These are phyloP conservation scores for Campaea margaritaria DNA, from an alignment of 2,888 invertebrate genomes.

Conservation along the genomic window DNA sequence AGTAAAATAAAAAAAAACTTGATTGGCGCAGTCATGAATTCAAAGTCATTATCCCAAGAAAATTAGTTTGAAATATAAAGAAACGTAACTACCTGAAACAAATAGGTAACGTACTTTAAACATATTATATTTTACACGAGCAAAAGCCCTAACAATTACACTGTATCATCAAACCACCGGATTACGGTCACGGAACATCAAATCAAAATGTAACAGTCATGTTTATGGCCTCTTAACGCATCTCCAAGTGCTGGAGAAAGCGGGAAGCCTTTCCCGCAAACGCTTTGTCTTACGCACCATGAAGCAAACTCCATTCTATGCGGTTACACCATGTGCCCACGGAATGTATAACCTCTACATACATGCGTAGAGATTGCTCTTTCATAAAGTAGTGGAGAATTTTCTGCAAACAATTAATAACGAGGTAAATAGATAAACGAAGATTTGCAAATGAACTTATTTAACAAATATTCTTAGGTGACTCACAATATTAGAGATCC, in stretches of 20 bases:
- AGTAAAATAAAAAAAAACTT: no score
- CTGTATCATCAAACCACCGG: slow-evolving; percentile 13
- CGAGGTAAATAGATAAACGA: no score
- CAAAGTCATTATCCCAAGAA: no score
- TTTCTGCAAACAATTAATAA: neutral
- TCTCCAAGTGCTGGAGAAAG: slow-evolving; percentile 47
- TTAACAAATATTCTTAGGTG: no score
- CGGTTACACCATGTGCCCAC: slow-evolving; percentile 22
- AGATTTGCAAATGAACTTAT: no score
- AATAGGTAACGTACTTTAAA: neutral
- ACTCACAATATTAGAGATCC: no score
- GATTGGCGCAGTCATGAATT: no score
- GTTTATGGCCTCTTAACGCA: slow-evolving; percentile 63
- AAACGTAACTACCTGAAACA: no score
- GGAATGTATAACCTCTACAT: slow-evolving; percentile 8
- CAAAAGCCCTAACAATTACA: slow-evolving; percentile 19
- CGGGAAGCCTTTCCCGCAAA: slow-evolving; percentile 41
- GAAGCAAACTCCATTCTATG: slow-evolving; percentile 45
- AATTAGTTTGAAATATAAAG: no score
- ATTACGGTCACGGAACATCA: slow-evolving; percentile 29
- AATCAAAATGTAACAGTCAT: slow-evolving; percentile 42
- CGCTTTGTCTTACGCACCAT: slow-evolving; percentile 52
- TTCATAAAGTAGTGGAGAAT: neutral
- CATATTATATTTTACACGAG: slow-evolving; percentile 1
- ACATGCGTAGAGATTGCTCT: neutral